Evolutionary conservation across 1,140 invertebrate species (phyloP).

Genomic region (Drosophila paulistorum): DNA sequence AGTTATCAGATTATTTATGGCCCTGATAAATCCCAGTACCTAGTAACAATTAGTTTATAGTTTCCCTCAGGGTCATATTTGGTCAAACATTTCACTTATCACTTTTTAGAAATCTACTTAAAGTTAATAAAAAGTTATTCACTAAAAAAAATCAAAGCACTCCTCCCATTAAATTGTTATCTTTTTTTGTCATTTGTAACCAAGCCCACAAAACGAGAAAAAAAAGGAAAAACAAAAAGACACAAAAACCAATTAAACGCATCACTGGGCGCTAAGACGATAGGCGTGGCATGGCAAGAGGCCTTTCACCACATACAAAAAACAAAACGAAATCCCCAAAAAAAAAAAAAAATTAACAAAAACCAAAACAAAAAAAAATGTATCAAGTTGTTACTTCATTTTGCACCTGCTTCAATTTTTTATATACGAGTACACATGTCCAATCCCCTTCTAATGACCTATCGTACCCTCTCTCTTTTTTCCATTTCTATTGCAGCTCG

Average conservation of each 20-base stretch:
- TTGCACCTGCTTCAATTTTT: background rate
- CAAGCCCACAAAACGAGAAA: slow-evolving; percentile 3
- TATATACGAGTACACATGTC: background rate
- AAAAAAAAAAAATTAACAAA: slow-evolving; percentile 22
- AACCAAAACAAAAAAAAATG: background rate
- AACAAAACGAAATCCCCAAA: background rate
- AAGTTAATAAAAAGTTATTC: slow-evolving; percentile 1
- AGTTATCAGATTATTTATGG: too few relatives aligned
- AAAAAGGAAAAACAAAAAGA: slow-evolving; percentile 25
- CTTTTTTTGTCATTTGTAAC: background rate
- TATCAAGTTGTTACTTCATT: slow-evolving; percentile 14
- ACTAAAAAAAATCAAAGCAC: background rate
- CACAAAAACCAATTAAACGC: slow-evolving; percentile 69
- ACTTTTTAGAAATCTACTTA: background rate
- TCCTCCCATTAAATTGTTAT: slow-evolving; percentile 3
- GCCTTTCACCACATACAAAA: slow-evolving; percentile 53
- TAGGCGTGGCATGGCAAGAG: slow-evolving; percentile 66
- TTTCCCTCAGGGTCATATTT: background rate
- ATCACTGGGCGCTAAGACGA: slow-evolving; percentile 49
- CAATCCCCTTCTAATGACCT: slow-evolving; percentile 34
- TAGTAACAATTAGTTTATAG: too few relatives aligned
- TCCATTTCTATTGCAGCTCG: slow-evolving; percentile 13
- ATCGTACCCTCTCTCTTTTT: background rate
- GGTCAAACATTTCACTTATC: background rate
- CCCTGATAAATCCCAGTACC: background rate